Base-by-base conservation (phyloP, 92 coral and sea anemone genomes). In the Palythoa grandis region DNA sequence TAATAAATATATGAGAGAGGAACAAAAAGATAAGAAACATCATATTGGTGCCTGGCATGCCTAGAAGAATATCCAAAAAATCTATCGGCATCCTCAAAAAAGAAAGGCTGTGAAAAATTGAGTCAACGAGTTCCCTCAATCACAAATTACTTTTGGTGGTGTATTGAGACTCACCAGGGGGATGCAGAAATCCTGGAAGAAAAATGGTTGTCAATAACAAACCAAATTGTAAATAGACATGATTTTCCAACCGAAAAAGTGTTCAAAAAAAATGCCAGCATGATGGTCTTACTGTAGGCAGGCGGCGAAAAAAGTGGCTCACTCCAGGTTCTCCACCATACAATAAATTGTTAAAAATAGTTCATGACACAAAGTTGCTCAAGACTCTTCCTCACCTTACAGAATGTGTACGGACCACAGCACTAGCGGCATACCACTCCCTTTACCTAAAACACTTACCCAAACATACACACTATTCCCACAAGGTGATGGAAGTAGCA, bases 371-470 rank as follows among this genome's bases (percentile, higher is more conserved):
- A 3, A 79, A 83, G 19, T 37, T 71, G 76, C 76, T 71, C 22
- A 71, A 71, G 22, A 71, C 76, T 66, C 57, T 86, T 54, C 5
- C 17, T 25, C 78, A 83, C 29, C 74, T 75, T 1, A 52, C 70
- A 15, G 25, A 52, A 25, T 78, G 77, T 77, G 66, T 82, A 11
- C 84, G 74, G 48, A 88, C 93, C 13, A 84, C 86, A 14, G 61
- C 85, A 17, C 92, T 88, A 2, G 89, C 88, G 43, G 77, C 86
- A 3, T 85, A 38, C 82, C 89, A 91, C 47, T 82, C 92, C 2
- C 19, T 86, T 22, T 80, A 86, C 80, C 85, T 90, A 23, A 90
- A 86, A 87, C 86, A 90, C 68, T 52, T 74, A 48, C 92, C 87
- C 4, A 89, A 89, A 73, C 60, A 24, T 11, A 85, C 82, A 39